Evolutionary conservation across 2,113 vertebrate species (phyloP).

Genomic region (Anser cygnoides): DNA sequence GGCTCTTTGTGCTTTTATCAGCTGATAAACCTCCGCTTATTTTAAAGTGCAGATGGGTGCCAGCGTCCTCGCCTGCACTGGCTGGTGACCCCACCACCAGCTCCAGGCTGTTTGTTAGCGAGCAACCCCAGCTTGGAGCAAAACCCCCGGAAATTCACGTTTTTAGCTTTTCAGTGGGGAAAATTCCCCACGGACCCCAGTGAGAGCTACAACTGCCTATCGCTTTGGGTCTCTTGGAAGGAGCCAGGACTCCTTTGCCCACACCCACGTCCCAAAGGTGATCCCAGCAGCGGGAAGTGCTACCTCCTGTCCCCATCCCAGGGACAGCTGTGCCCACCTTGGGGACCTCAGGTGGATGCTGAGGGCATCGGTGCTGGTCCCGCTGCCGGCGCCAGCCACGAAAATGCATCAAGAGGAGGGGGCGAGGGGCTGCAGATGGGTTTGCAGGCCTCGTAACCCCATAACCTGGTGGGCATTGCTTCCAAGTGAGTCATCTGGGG

Average conservation of each 20-base stretch:
- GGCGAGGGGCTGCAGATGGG: not conserved
- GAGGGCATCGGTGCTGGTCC: not conserved
- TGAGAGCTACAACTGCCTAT: not conserved
- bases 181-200: not conserved
- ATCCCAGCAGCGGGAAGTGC: accelerated
- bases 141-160: not conserved
- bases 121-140: not conserved
- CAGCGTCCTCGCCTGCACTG: accelerated
- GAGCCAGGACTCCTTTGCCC: not conserved
- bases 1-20: not conserved
- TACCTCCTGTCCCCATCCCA: no score
- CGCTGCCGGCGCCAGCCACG: accelerated
- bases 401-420: not conserved
- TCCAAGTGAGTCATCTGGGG: not conserved
- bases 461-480: not conserved
- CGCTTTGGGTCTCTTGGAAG: not conserved
- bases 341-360: not conserved
- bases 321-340: no score
- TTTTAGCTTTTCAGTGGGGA: not conserved
- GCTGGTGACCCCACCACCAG: accelerated
- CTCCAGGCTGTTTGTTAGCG: accelerated
- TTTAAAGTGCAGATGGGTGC: not conserved
- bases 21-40: not conserved
- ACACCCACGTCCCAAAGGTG: accelerated
- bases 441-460: not conserved